A percentile compares a stretch with the other conserved stretches of the same genome.
Conservation (phyloP, 92 coral and sea anemone genomes). For the Muricea muricata region DNA sequence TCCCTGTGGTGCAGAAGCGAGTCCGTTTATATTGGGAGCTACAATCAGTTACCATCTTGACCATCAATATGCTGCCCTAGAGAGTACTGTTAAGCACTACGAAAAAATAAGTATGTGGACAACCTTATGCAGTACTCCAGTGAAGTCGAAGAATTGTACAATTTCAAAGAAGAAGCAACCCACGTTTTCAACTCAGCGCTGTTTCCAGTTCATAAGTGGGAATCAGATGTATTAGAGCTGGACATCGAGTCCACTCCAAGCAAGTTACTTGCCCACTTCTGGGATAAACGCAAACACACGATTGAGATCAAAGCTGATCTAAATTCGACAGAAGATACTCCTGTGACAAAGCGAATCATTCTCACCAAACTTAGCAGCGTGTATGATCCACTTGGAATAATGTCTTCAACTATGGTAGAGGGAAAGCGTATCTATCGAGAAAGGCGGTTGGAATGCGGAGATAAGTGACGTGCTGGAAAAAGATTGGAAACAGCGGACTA, state of each 20-base stretch:
- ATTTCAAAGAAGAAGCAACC: constrained; percentile 46
- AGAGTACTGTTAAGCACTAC: no score
- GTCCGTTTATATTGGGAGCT: constrained; percentile 51
- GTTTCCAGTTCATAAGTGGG: constrained; percentile 51
- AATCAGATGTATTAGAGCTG: constrained; percentile 22
- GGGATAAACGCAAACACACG: constrained; percentile 43
- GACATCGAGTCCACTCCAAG: constrained; percentile 24
- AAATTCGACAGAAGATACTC: not conserved
- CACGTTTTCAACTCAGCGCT: constrained; percentile 22
- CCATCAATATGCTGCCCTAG: constrained; percentile 19
- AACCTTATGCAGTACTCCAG: constrained; percentile 56
- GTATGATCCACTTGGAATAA: constrained; percentile 44
- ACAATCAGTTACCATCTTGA: constrained; percentile 30
- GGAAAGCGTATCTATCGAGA: constrained; percentile 24
- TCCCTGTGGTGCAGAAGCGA: constrained; percentile 42
- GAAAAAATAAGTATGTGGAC: constrained; percentile 51
- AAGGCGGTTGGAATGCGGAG: constrained; percentile 29
- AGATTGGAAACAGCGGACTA: constrained; percentile 25
- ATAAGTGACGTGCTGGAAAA: not conserved
- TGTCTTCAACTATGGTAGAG: constrained; percentile 18
- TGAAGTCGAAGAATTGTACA: constrained; percentile 21
- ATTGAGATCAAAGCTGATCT: no score
- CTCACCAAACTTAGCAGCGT: constrained; percentile 21
- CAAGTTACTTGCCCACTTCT: constrained; percentile 34
- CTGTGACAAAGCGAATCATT: constrained; percentile 22